phyloP scores from a whole-genome alignment of 1,140 invertebrate genomes.

The Aphaenogaster ashmeadi region DNA sequence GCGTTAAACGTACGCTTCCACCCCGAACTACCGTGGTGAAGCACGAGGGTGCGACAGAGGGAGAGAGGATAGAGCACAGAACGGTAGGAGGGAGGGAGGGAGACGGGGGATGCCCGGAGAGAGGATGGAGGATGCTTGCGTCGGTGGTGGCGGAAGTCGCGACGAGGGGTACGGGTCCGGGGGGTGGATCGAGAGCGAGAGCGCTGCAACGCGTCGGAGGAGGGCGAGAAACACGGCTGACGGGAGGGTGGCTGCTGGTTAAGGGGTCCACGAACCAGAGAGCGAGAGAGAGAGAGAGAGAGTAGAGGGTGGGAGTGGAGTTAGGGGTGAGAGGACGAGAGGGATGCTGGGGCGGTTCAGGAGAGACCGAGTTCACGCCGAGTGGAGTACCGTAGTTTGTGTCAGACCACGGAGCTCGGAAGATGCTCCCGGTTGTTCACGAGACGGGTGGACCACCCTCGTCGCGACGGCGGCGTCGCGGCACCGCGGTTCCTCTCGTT shows the following conservation, averaged over 20 bases:
- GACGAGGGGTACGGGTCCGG: constrained; percentile 55
- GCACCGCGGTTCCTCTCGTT: constrained; percentile 67
- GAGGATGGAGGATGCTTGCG: constrained; percentile 37
- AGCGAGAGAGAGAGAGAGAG: constrained; percentile 61
- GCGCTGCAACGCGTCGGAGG: constrained; percentile 46
- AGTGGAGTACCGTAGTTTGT: constrained; percentile 85
- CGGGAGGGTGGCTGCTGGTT: constrained; percentile 63
- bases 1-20: constrained; percentile 79
- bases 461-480: constrained; percentile 73
- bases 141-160: constrained; percentile 64
- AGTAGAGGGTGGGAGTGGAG: constrained; percentile 30
- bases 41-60: constrained; percentile 43
- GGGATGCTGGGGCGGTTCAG: constrained; percentile 81
- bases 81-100: neutral
- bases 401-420: constrained; percentile 84
- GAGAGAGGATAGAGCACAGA: neutral
- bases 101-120: constrained; percentile 22
- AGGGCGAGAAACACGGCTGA: constrained; percentile 60
- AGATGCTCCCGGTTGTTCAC: constrained; percentile 80
- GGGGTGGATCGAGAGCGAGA: constrained; percentile 65
- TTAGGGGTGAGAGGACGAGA: constrained; percentile 62
- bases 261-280: constrained; percentile 40
- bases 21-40: constrained; percentile 50
- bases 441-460: constrained; percentile 73
- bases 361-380: constrained; percentile 81